phyloP scores from a whole-genome alignment of 2,113 vertebrate species.

The Theristicus caerulescens region DNA sequence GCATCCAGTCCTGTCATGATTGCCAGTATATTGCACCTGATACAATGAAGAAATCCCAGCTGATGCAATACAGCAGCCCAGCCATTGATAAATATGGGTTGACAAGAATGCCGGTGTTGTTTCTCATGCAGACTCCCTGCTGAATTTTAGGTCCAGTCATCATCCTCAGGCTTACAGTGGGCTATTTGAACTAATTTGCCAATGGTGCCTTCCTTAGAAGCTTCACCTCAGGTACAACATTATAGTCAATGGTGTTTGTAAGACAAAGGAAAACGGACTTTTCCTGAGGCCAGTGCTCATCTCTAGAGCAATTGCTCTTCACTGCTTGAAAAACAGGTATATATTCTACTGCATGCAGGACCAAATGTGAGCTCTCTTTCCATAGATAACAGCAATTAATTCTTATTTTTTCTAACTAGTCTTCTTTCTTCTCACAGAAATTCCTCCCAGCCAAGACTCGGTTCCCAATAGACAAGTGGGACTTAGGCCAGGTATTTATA shows the following conservation, averaged over 20 bases:
- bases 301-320: neutral
- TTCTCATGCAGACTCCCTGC: neutral
- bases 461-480: neutral
- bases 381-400: neutral
- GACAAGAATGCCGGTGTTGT: neutral
- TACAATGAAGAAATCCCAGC: neutral
- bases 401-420: neutral
- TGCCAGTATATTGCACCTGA: neutral
- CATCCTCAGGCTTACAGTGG: neutral
- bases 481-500: neutral
- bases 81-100: neutral
- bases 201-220: neutral
- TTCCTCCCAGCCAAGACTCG: neutral
- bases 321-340: neutral
- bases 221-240: neutral
- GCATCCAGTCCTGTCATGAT: neutral
- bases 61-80: neutral
- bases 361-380: neutral
- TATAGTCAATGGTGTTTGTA: neutral
- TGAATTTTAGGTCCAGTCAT: neutral
- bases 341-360: neutral
- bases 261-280: neutral
- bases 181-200: neutral
- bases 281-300: neutral
- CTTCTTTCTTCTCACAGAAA: neutral